phyloP scores from a whole-genome alignment of 2,797 vertebrate genomes.

The Acanthurus leucopareius region DNA sequence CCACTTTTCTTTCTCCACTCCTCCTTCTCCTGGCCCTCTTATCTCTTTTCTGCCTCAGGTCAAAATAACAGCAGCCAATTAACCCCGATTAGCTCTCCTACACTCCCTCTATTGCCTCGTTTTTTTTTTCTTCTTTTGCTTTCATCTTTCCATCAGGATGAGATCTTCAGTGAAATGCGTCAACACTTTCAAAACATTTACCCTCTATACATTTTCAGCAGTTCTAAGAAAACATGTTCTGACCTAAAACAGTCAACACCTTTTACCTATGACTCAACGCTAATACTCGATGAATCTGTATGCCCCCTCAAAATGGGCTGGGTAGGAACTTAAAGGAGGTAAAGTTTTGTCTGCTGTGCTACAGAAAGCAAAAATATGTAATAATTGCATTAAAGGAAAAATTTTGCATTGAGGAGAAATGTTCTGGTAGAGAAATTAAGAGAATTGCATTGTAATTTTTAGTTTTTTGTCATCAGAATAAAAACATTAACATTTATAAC shows the following conservation, averaged over 20 bases:
- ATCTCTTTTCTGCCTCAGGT: conserved; percentile 78
- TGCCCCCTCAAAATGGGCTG: conserved; percentile 48
- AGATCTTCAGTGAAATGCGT: conserved; percentile 41
- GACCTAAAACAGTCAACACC: conserved; percentile 63
- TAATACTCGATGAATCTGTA: conserved; percentile 34
- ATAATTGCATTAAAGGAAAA: not conserved
- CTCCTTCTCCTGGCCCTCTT: conserved; percentile 49
- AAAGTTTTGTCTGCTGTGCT: conserved; percentile 14
- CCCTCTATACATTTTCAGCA: conserved; percentile 21
- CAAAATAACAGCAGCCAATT: conserved; percentile 85
- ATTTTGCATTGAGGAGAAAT: not conserved
- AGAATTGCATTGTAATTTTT: not conserved
- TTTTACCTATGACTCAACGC: conserved; percentile 67
- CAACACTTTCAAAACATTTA: conserved; percentile 60
- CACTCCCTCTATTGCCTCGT: conserved; percentile 51
- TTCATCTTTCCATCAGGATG: conserved; percentile 54
- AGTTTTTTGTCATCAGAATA: not conserved
- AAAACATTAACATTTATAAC: not conserved
- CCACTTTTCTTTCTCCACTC: conserved; percentile 36
- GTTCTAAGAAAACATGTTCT: conserved; percentile 49
- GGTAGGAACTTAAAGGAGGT: conserved; percentile 48
- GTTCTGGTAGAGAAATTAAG: not conserved
- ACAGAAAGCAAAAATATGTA: conserved; percentile 6
- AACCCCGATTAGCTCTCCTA: conserved; percentile 83
- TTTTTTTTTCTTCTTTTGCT: conserved; percentile 51